Conservation (phyloP, 2,113 vertebrate species). For the Catharus fuscescens region DNA sequence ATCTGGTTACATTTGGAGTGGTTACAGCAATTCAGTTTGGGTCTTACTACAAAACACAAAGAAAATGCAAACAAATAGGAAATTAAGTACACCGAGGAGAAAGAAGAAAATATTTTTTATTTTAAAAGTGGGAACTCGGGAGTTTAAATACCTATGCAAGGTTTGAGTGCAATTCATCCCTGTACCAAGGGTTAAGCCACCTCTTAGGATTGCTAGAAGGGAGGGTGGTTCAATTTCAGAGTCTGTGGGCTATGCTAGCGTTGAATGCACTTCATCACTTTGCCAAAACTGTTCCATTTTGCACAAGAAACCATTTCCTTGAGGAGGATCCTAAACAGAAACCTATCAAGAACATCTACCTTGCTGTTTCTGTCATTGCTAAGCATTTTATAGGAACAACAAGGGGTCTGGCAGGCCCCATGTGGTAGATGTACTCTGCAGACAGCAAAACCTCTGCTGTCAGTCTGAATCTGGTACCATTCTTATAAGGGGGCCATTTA, state of each 20-base stretch:
- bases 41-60: not conserved
- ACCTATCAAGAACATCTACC: rapidly evolving
- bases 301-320: not conserved
- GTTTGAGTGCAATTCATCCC: not conserved
- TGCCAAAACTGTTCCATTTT: not conserved
- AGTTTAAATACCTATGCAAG: not conserved
- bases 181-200: not conserved
- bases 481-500: not conserved
- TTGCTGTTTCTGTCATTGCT: not conserved
- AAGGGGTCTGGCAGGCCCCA: not conserved
- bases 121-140: not conserved
- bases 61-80: not conserved
- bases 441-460: not conserved
- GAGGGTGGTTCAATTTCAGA: not conserved
- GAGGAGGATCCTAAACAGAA: not conserved
- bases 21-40: not conserved
- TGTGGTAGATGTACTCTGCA: rapidly evolving
- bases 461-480: not conserved
- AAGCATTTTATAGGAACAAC: not conserved
- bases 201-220: not conserved
- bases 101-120: not conserved
- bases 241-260: not conserved
- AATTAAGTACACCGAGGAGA: not conserved
- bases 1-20: not conserved
- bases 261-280: not conserved